Conservation (phyloP, 2,888 invertebrate species). For the Magallana nippona region DNA sequence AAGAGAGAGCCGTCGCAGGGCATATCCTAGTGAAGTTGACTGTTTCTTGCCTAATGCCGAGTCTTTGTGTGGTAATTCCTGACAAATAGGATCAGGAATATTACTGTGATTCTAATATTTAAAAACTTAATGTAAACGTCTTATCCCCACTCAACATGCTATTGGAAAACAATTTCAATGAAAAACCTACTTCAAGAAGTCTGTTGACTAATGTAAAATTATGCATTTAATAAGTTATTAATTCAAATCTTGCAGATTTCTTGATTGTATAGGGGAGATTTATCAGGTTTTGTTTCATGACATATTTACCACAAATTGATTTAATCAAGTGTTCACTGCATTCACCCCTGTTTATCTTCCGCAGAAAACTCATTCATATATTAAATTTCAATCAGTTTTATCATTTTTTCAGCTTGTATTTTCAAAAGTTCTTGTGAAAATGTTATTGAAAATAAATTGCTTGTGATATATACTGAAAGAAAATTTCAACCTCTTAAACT, state of each 20-base stretch:
- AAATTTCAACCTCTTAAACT: too few species aligned
- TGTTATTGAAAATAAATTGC: too few species aligned
- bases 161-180: constrained; percentile 15
- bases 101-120: constrained; percentile 38
- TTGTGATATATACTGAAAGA: too few species aligned
- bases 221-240: constrained; percentile 14
- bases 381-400: too few species aligned
- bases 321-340: neutral
- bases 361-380: too few species aligned
- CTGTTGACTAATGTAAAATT: neutral
- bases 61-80: constrained; percentile 35
- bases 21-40: constrained; percentile 36
- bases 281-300: neutral
- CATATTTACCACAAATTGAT: neutral
- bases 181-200: neutral
- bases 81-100: constrained; percentile 27
- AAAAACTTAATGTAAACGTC: constrained; percentile 33
- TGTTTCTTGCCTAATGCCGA: constrained; percentile 26
- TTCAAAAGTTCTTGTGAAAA: too few species aligned
- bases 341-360: too few species aligned
- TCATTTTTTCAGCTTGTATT: too few species aligned
- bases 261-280: neutral
- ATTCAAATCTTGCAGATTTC: neutral
- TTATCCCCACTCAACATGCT: constrained; percentile 32
- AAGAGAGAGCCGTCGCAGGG: neutral